phyloP scores from a whole-genome alignment of 2,113 vertebrate genomes.

The Cettia cetti region DNA sequence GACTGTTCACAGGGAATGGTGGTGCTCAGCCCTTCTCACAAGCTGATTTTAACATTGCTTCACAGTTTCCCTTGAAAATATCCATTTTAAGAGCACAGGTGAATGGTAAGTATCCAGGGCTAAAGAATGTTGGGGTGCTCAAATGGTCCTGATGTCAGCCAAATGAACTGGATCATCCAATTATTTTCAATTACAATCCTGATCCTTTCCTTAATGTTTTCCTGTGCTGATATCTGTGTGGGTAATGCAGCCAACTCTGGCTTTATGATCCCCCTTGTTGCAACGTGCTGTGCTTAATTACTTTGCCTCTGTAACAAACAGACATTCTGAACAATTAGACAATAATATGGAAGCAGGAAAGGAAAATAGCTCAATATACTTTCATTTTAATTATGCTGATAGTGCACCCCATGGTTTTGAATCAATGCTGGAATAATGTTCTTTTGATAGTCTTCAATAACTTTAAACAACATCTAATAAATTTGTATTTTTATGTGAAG shows the following conservation, averaged over 20 bases:
- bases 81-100: slow-evolving; percentile 21
- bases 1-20: background rate
- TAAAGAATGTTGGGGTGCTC: background rate
- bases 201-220: slow-evolving; percentile 81
- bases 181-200: slow-evolving; percentile 85
- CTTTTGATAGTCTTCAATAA: slow-evolving; percentile 74
- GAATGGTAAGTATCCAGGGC: slow-evolving; percentile 16
- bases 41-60: background rate
- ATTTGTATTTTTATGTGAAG: slow-evolving; percentile 67
- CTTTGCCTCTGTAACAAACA: slow-evolving; percentile 78
- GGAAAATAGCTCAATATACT: slow-evolving; percentile 71
- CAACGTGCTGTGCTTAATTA: slow-evolving; percentile 83
- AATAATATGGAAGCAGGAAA: slow-evolving; percentile 70
- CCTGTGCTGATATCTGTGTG: slow-evolving; percentile 75
- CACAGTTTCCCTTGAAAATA: background rate
- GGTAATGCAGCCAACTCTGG: slow-evolving; percentile 76
- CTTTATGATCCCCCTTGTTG: slow-evolving; percentile 80
- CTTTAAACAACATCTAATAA: slow-evolving; percentile 69
- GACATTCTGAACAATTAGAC: slow-evolving; percentile 83
- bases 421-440: slow-evolving; percentile 70
- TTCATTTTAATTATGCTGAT: slow-evolving; percentile 79
- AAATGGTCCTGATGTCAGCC: slow-evolving; percentile 63
- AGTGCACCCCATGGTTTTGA: slow-evolving; percentile 71
- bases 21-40: background rate
- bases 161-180: slow-evolving; percentile 83